phyloP scores from a whole-genome alignment of 2,113 vertebrate species.

The Parotia lawesii region DNA sequence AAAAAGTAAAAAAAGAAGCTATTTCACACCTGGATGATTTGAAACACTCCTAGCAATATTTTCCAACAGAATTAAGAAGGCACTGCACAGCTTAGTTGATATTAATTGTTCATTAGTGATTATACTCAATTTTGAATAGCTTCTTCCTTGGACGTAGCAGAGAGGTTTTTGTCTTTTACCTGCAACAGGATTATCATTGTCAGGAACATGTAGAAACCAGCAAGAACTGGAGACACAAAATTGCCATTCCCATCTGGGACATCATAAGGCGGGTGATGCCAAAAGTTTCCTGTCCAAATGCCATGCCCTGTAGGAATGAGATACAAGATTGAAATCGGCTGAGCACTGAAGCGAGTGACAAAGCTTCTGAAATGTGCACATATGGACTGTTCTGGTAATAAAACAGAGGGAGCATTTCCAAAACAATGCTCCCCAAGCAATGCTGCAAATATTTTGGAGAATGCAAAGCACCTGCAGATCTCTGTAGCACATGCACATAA shows the following conservation, averaged over 20 bases:
- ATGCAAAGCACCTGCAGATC: neutral
- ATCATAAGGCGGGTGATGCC: slow-evolving; percentile 78
- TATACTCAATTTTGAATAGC: neutral
- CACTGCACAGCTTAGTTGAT: neutral
- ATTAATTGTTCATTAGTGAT: neutral
- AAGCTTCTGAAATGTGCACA: neutral
- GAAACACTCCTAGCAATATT: neutral
- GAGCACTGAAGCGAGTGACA: neutral
- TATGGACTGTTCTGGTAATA: too few species aligned
- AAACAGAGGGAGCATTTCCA: neutral
- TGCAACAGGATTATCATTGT: slow-evolving; percentile 96
- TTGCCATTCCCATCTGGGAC: slow-evolving; percentile 73
- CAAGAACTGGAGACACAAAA: slow-evolving; percentile 69
- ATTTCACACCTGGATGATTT: neutral
- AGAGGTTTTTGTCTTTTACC: slow-evolving; percentile 69
- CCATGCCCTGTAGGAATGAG: slow-evolving; percentile 77
- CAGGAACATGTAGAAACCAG: slow-evolving; percentile 89
- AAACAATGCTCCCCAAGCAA: neutral
- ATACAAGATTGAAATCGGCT: neutral
- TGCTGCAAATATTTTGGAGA: neutral
- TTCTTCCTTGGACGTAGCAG: neutral
- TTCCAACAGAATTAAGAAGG: neutral
- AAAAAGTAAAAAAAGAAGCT: neutral
- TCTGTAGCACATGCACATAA: neutral
- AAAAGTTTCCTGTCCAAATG: slow-evolving; percentile 78